phyloP scores from a whole-genome alignment of 2,113 vertebrate species.

The Myiagra hebetior region DNA sequence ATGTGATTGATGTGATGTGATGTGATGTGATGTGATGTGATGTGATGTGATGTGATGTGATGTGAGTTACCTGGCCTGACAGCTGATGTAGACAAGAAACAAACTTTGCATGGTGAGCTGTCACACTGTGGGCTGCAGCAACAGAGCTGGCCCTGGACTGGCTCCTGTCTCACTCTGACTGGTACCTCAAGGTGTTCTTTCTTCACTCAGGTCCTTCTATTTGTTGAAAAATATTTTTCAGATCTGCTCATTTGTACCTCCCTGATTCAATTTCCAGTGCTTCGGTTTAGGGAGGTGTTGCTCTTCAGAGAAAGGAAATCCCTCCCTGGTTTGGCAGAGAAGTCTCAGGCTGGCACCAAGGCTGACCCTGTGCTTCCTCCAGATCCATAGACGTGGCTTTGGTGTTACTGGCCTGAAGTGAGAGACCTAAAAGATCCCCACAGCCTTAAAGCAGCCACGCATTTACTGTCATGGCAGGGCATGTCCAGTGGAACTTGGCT shows the following conservation, averaged over 20 bases:
- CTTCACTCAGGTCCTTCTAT: not conserved
- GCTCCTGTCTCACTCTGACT: not conserved
- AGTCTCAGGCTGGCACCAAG: not conserved
- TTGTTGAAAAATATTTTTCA: not conserved
- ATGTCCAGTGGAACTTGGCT: not conserved
- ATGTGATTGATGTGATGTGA: fast-evolving
- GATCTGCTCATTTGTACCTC: not conserved
- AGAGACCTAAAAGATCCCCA: not conserved
- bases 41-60: fast-evolving
- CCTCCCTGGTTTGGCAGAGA: not conserved
- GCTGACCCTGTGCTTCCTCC: not conserved
- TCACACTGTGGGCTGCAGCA: not conserved
- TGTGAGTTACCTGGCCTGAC: not conserved
- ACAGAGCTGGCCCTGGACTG: not conserved
- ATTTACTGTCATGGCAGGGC: not conserved
- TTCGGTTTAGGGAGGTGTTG: not conserved
- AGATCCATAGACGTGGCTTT: fast-evolving
- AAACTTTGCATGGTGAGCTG: not conserved
- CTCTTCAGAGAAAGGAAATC: not conserved
- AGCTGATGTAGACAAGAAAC: not conserved
- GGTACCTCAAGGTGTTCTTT: not conserved
- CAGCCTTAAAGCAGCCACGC: not conserved
- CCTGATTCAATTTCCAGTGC: not conserved
- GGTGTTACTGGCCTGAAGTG: not conserved
- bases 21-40: fast-evolving